Base-by-base conservation (phyloP, 2,888 invertebrate species). In the Micoletzkya japonica region DNA sequence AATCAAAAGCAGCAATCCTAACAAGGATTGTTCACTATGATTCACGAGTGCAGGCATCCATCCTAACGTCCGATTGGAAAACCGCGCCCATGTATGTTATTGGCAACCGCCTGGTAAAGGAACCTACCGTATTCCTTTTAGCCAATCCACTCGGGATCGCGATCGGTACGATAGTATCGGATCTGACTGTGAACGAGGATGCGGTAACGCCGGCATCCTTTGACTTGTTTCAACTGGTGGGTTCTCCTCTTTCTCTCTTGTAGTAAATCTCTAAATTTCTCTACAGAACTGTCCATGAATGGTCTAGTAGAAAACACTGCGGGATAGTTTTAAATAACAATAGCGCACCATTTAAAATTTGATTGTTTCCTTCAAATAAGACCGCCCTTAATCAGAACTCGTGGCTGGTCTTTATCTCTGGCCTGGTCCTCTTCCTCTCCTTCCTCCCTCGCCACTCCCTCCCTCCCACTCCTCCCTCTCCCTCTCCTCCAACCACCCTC, bases 91-190 rank as follows among this genome's bases (percentile, higher is more conserved):
- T n/a, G n/a, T n/a, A n/a, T 39, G n/a, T 39, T 10, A 1, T 26
- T 28, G 10, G 3, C 28, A 10, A 14, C 10, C 44, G 20, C 44
- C 10, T 44, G 10, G 10, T 20, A 10, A 44, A 44, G 10, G 14
- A 50, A 36, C 1, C 34, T 34, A 56, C 1, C 20, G 2, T 26
- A 32, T 49, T 28, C 17, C 28, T 72, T 80, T 69, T 74, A 81
- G 83, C 83, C 6, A 83, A 82, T 71, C 83, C 83, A 0, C 74
- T 80, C 14, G 83, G 83, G 1, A 82, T 83, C 7, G 80, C 80
- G 4, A 61, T 83, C 24, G 83, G 82, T n/a, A 81, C 82, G 10
- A 70, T 82, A 4, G 75, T 76, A 1, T 81, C 83, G 24, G 72
- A 74, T 17, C 28, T 81, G 36, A 67, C 82, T 10, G 77, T 82